Evolutionary conservation across 1,140 invertebrate species (phyloP), one percentile per base, ranked within the genome.

Genomic region (Zaprionus taronus): DNA sequence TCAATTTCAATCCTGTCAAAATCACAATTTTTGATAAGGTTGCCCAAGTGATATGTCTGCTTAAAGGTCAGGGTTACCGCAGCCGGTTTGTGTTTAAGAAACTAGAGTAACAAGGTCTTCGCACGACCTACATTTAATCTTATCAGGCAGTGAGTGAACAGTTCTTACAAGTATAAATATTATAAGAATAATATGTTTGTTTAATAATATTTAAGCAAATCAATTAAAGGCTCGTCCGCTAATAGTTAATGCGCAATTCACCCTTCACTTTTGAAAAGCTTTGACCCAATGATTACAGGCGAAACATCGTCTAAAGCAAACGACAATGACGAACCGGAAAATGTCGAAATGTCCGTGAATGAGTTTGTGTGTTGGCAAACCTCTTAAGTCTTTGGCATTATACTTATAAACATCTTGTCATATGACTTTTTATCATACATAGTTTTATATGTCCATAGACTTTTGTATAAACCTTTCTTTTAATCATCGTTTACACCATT

Each of bases 41-140:
- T 72, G 49, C 17, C n/a, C 28, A 53, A 36, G 5, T 7, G 5
- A 55, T 31, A 26, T 57, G 26, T 51, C 60, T 15, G 41, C 41
- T 63, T 15, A 76, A 55, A 72, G 61, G 68, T 26, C 61, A 76
- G 64, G 61, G 73, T n/a, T 22, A 72, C 7, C 55, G 55, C 53
- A 76, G 65, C 31, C 53, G 61, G 38, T 36, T 22, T 14, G n/a
- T 24, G 38, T 49, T 49, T 62, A 61, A 44, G 44, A 22, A 65
- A 61, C 38, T 60, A 12, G 12, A 34, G 17, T 20, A 24, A 1
- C 55, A 75, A 75, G 67, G 67, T 31, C 53, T 26, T 22, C 6
- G 20, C n/a, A 15, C 51, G 67, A 64, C 72, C 72, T 63, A 71
- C 67, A 41, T 34, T 51, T 51, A 20, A 2, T 64, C 67, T 75